Evolutionary conservation across 1,140 invertebrate species (phyloP), one percentile per base, ranked within the genome.

Genomic region (Formica exsecta): DNA sequence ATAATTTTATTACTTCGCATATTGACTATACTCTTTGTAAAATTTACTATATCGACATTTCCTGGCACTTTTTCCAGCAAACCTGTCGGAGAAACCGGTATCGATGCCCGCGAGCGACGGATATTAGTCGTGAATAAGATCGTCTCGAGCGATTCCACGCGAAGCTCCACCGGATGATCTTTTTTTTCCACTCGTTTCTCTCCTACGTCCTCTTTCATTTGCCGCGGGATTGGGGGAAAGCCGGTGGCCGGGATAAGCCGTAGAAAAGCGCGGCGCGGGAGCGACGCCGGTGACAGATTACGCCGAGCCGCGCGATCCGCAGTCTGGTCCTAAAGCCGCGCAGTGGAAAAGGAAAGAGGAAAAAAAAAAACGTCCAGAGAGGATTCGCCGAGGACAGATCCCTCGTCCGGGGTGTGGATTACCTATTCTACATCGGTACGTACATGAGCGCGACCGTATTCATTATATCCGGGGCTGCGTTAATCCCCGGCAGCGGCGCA

Each of bases 241-340:
- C 91, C 92, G 93, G 90, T 93, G 89, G 29, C 87, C 85, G 90
- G 93, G 93, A 95, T 95, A 95, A 95, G 94, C 93, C 90, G 90
- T 89, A 92, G 93, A 90, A 93, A 93, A 94, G 91, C 92, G 91
- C 88, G 90, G 81, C 89, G 86, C 90, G 87, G 89, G 92, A 93
- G 91, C 86, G 92, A 93, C 93, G 94, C 90, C 91, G 92, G 91
- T 94, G 94, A 94, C 94, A 94, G 94, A 94, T 95, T 95, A 94
- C 92, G 93, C 91, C 90, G 73, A 85, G 51, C 38, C 87, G 74
- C 80, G 74, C 87, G 89, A 90, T 90, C 87, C 87, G 75, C 86
- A 89, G 90, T 91, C 89, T 90, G 89, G 57, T 83, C 68, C 77
- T 71, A 90, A 86, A 88, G 89, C 89, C 79, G 77, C 71, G 79